phyloP scores from a whole-genome alignment of 2,113 vertebrate genomes.

The Leptocoma aspasia region DNA sequence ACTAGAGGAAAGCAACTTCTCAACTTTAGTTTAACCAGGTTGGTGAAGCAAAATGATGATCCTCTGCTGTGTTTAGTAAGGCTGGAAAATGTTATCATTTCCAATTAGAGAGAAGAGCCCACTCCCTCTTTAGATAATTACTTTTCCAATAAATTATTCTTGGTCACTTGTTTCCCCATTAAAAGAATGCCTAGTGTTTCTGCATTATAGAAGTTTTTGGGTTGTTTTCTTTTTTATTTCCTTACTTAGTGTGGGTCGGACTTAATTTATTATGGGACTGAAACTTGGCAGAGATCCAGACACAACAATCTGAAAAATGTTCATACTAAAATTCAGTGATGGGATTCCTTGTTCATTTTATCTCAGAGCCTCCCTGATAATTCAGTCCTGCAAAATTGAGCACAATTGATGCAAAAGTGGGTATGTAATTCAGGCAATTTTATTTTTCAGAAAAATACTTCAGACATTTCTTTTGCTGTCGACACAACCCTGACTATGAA shows the following conservation, averaged over 20 bases:
- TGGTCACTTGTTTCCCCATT: neutral
- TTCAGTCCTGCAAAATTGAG: neutral
- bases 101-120: neutral
- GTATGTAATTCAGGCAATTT: neutral
- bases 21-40: neutral
- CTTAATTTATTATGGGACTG: slow-evolving; percentile 20
- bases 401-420: neutral
- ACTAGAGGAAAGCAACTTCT: neutral
- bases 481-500: neutral
- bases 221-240: neutral
- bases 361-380: neutral
- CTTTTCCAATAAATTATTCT: slow-evolving; percentile 27
- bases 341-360: slow-evolving; percentile 28
- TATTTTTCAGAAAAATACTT: neutral
- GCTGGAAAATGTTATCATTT: neutral
- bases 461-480: neutral
- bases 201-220: neutral
- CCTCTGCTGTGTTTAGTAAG: neutral
- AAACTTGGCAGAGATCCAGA: slow-evolving; percentile 23
- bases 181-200: neutral
- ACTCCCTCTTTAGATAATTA: neutral
- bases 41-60: neutral
- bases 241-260: neutral
- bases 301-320: neutral
- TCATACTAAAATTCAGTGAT: neutral